Conservation (phyloP, 2,797 vertebrate species). For the Tarsius wallacei region DNA sequence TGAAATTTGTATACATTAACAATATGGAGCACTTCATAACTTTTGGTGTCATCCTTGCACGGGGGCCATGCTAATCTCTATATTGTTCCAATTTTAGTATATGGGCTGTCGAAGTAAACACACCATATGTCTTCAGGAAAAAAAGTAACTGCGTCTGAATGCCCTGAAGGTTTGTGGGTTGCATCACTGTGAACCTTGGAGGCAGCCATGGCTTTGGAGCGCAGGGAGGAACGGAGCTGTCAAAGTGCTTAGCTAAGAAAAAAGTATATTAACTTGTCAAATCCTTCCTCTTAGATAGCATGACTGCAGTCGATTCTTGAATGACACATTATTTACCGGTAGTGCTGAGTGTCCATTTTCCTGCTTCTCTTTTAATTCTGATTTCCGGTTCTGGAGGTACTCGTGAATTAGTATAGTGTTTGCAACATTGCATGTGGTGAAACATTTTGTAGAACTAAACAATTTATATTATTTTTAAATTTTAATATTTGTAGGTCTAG, state of each 20-base stretch:
- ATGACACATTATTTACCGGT: not conserved
- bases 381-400: not conserved
- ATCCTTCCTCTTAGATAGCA: not conserved
- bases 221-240: not conserved
- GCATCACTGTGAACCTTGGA: not conserved
- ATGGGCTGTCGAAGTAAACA: not conserved
- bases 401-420: not conserved
- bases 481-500: conserved; percentile 48
- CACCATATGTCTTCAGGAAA: not conserved
- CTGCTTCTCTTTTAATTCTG: not conserved
- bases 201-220: not conserved
- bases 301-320: not conserved
- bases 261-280: conserved; percentile 55
- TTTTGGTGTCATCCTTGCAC: not conserved
- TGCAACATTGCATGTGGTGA: not conserved
- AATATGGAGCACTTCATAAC: not conserved
- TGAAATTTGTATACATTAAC: not conserved
- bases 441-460: not conserved
- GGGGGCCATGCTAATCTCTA: not conserved
- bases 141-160: not conserved
- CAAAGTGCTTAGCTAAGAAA: not conserved
- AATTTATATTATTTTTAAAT: not conserved
- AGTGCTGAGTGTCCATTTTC: not conserved
- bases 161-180: not conserved
- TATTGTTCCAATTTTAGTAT: not conserved